Evolutionary conservation across 1,140 invertebrate genomes (phyloP).

Genomic region (Leptoteleia sp.): DNA sequence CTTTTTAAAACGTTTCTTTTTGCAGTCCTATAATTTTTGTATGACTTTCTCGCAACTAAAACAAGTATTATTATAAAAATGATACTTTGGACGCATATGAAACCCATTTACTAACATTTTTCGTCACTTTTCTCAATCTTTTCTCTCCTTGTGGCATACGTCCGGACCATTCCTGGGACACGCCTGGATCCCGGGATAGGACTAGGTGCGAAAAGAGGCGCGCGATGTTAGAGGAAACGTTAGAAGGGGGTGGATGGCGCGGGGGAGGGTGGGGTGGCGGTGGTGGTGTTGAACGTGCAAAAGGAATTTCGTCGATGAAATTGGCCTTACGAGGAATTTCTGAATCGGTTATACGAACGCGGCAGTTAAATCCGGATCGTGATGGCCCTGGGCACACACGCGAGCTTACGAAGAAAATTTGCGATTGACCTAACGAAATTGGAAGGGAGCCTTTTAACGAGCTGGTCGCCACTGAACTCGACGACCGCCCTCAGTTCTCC

Average conservation of each 20-base stretch:
- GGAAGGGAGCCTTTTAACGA: conserved; percentile 77
- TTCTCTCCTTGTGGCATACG: too few relatives aligned
- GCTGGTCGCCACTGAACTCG: conserved; percentile 74
- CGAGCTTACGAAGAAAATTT: conserved; percentile 81
- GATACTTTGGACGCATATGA: too few relatives aligned
- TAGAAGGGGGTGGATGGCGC: conserved; percentile 33
- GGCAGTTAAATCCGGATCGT: conserved; percentile 79
- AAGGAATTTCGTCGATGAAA: conserved; percentile 79
- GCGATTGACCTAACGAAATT: conserved; percentile 81
- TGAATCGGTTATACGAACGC: conserved; percentile 79
- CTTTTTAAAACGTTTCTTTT: too few relatives aligned
- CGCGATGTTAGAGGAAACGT: conserved; percentile 30
- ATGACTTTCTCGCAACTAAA: too few relatives aligned
- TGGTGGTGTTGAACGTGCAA: conserved; percentile 66
- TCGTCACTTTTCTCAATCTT: too few relatives aligned
- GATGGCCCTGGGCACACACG: conserved; percentile 81
- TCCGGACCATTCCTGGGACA: too few relatives aligned
- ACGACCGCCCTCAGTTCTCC: conserved; percentile 41
- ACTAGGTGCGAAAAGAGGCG: conserved; percentile 34
- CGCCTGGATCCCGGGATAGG: too few relatives aligned
- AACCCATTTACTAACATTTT: too few relatives aligned
- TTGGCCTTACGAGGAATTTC: conserved; percentile 78
- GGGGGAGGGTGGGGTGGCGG: too few relatives aligned
- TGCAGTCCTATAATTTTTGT: too few relatives aligned
- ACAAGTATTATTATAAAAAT: too few relatives aligned